A percentile compares a stretch with the other conserved stretches of the same genome.
These are phyloP conservation scores for Chionodraco myersi DNA, from an alignment of 2,113 vertebrate genomes.

Conservation along the genomic window DNA sequence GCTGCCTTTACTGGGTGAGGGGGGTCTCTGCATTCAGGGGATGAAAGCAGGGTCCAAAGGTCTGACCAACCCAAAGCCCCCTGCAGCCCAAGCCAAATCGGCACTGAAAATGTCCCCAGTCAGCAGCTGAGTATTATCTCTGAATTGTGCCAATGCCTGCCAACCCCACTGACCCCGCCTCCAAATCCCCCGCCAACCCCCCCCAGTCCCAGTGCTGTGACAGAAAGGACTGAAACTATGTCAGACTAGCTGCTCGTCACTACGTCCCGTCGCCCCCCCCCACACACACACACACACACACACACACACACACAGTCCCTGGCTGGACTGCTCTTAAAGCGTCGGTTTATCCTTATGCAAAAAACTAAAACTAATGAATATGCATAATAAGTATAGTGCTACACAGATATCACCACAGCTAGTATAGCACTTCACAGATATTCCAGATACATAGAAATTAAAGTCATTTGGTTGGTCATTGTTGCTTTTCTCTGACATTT, in stretches of 20 bases:
- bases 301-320: not conserved
- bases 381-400: no score
- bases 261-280: constrained; percentile 17
- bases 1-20: constrained; percentile 74
- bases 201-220: constrained; percentile 53
- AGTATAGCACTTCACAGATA: not conserved
- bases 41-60: constrained; percentile 75
- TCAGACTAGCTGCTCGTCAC: constrained; percentile 59
- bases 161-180: constrained; percentile 50
- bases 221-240: constrained; percentile 62
- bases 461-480: not conserved
- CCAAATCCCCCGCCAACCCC: constrained; percentile 12
- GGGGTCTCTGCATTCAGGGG: constrained; percentile 73
- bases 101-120: constrained; percentile 75
- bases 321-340: constrained; percentile 13
- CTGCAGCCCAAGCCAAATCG: constrained; percentile 73
- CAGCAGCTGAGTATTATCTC: constrained; percentile 72
- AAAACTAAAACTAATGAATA: not conserved
- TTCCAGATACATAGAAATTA: not conserved
- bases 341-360: not conserved
- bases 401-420: no score
- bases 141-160: constrained; percentile 43
- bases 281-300: not conserved
- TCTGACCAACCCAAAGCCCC: constrained; percentile 68
- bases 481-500: not conserved